Conservation (phyloP, 2,113 vertebrate genomes). For the Cercopithecus mona region DNA sequence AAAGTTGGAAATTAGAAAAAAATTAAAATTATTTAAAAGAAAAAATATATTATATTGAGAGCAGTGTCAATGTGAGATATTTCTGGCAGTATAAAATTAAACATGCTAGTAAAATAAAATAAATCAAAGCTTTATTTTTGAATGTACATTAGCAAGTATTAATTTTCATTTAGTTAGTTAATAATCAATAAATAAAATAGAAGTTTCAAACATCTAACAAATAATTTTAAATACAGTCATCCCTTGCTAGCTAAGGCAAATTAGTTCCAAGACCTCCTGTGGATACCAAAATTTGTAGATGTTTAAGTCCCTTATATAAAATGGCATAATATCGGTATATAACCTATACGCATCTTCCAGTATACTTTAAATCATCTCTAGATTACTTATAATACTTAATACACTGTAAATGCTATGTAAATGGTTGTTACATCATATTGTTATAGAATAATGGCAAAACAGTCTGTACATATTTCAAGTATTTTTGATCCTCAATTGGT, state of each 20-base stretch:
- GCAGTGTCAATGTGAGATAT: not conserved
- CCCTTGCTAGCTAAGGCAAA: not conserved
- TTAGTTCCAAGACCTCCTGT: not conserved
- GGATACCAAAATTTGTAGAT: not conserved
- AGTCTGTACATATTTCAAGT: not conserved
- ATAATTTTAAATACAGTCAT: not conserved
- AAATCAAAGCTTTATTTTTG: constrained; percentile 32
- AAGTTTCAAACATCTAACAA: not conserved
- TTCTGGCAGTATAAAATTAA: constrained; percentile 38
- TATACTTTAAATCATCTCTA: not conserved
- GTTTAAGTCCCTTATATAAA: not conserved
- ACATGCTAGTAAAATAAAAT: not conserved
- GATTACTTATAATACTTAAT: not conserved
- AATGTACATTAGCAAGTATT: not conserved
- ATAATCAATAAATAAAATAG: constrained; percentile 14
- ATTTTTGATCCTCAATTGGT: not conserved
- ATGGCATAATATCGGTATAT: not conserved
- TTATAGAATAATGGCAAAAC: not conserved
- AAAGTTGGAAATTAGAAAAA: too few relatives aligned
- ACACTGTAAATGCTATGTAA: not conserved
- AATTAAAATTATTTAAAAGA: not conserved
- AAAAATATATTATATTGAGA: constrained; percentile 8
- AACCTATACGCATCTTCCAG: not conserved
- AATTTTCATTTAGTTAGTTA: constrained; percentile 27
- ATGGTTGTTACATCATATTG: not conserved